phyloP scores from a whole-genome alignment of 2,113 vertebrate genomes.

The Andinoacara biseriatus region DNA sequence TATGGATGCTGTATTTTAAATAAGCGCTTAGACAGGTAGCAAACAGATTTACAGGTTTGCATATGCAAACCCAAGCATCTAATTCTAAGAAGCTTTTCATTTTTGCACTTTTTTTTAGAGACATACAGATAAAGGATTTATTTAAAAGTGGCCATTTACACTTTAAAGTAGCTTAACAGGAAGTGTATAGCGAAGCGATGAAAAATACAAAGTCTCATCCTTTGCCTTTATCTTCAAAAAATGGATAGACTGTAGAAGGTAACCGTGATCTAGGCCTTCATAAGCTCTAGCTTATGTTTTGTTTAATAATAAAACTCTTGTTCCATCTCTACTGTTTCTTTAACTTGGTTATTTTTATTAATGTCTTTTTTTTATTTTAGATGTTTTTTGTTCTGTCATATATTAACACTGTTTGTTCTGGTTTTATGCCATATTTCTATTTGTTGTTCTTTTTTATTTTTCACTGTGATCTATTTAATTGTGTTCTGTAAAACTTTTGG shows the following conservation, averaged over 20 bases:
- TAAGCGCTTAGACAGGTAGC: background rate
- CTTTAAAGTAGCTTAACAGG: background rate
- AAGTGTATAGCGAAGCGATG: background rate
- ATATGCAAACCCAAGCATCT: background rate
- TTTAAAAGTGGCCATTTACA: background rate
- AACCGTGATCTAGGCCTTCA: no score
- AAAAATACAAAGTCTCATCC: background rate
- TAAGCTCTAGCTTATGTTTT: background rate
- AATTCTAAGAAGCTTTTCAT: no score
- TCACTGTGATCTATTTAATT: background rate
- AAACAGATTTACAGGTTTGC: background rate
- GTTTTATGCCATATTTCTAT: background rate
- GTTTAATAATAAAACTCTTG: fast-evolving
- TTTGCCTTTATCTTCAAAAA: background rate
- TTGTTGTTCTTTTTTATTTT: background rate
- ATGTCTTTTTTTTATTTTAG: background rate
- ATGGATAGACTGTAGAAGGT: no score
- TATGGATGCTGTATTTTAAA: background rate
- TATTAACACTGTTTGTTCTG: no score
- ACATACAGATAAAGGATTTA: background rate
- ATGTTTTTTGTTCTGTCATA: background rate
- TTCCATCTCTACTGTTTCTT: background rate
- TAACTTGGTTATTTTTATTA: background rate
- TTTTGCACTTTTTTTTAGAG: background rate
- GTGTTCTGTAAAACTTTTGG: no score